Conservation (phyloP, 2,888 invertebrate species). For the Ommatoiulus sabulosus region DNA sequence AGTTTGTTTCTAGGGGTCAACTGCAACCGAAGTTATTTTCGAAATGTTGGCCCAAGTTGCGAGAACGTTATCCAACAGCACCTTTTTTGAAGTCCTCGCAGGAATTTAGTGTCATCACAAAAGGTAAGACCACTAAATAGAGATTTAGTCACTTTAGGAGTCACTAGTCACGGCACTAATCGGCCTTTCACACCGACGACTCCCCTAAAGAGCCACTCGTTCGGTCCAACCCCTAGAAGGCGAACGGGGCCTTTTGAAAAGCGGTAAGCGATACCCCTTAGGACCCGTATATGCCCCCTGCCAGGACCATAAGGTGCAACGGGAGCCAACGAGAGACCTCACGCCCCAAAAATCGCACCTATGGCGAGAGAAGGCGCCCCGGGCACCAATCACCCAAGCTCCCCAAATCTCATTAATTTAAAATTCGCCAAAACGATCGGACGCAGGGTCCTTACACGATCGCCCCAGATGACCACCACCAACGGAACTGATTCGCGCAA, state of each 20-base stretch:
- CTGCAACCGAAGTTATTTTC: too few species aligned
- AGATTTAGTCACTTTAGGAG: background rate
- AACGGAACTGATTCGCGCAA: too few species aligned
- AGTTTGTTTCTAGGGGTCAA: too few species aligned
- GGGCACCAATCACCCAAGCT: background rate
- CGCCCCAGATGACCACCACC: background rate
- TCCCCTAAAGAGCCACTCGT: background rate
- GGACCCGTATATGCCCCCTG: background rate
- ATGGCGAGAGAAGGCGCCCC: background rate
- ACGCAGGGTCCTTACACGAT: background rate
- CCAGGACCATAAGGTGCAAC: background rate
- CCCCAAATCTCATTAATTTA: background rate
- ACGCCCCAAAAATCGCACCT: background rate
- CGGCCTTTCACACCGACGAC: background rate
- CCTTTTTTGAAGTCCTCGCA: background rate
- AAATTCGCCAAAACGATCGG: background rate
- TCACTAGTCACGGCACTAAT: background rate
- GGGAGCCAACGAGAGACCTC: background rate
- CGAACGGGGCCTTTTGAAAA: background rate
- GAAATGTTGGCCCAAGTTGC: too few species aligned
- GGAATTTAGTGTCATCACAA: background rate
- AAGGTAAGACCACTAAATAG: background rate
- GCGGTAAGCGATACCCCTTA: background rate
- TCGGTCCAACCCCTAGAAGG: background rate
- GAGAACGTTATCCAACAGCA: too few species aligned